Evolutionary conservation across 2,113 vertebrate species (phyloP).

Genomic region (Rhegmatorhina hoffmannsi): DNA sequence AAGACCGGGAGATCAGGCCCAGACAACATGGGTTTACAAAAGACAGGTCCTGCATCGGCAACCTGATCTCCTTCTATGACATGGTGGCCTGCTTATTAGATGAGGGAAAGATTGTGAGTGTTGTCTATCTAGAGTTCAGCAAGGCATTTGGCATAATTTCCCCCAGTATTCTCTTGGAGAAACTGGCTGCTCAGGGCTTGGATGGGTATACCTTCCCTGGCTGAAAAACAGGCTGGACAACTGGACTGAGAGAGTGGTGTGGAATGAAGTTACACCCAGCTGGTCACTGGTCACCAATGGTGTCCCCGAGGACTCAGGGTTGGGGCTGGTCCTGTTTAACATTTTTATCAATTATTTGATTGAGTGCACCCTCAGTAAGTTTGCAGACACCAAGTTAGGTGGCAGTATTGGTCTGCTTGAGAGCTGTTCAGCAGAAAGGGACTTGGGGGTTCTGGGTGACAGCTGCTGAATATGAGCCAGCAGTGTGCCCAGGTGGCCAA

Average conservation of each 20-base stretch:
- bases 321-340: neutral
- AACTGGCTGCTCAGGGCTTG: neutral
- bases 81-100: neutral
- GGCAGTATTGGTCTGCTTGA: neutral
- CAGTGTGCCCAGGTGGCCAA: neutral
- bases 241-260: neutral
- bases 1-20: neutral
- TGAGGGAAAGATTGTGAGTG: neutral
- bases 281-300: neutral
- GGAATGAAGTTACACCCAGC: neutral
- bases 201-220: neutral
- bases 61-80: neutral
- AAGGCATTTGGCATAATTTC: neutral
- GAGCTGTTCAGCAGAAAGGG: neutral
- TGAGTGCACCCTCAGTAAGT: neutral
- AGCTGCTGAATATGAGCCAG: neutral
- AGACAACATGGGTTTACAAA: neutral
- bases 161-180: neutral
- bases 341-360: neutral
- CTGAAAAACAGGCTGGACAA: neutral
- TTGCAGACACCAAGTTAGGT: neutral
- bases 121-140: neutral
- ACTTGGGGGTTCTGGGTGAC: neutral
- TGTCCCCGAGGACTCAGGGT: neutral
- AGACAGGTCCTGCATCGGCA: neutral